Percentiles rank a stretch among this genome's conserved stretches.
phyloP scores from a whole-genome alignment of 2,797 vertebrate species.

The Chloroceryle inda region DNA sequence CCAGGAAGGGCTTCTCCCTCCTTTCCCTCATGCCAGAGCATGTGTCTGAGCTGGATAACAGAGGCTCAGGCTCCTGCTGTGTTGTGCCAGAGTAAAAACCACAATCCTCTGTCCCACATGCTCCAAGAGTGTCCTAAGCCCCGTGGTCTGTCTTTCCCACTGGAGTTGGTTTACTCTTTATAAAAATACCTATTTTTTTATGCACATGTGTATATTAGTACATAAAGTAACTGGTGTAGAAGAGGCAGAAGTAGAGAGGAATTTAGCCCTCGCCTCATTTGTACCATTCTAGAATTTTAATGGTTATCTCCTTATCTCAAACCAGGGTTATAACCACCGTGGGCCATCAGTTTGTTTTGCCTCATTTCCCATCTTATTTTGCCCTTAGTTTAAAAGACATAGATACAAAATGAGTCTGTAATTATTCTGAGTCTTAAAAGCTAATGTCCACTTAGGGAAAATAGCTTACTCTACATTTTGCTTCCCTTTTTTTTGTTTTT shows the following conservation, averaged over 20 bases:
- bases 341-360: background rate
- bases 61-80: background rate
- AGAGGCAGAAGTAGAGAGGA: background rate
- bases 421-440: background rate
- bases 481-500: background rate
- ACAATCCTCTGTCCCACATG: rapidly evolving
- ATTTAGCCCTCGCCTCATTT: background rate
- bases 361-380: background rate
- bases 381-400: background rate
- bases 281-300: background rate
- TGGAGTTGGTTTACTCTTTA: background rate
- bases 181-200: background rate
- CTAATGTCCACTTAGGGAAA: background rate
- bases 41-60: background rate
- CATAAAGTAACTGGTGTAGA: background rate
- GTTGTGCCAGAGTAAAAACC: background rate
- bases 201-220: background rate
- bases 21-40: rapidly evolving
- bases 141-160: background rate
- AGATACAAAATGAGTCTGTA: background rate
- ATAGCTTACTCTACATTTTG: slow-evolving; percentile 24
- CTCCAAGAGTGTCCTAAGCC: background rate
- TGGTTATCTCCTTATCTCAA: background rate
- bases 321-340: background rate
- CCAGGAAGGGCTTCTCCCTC: background rate